Base-by-base conservation (phyloP, 2,113 vertebrate genomes). In the Acrocephalus kingi region DNA sequence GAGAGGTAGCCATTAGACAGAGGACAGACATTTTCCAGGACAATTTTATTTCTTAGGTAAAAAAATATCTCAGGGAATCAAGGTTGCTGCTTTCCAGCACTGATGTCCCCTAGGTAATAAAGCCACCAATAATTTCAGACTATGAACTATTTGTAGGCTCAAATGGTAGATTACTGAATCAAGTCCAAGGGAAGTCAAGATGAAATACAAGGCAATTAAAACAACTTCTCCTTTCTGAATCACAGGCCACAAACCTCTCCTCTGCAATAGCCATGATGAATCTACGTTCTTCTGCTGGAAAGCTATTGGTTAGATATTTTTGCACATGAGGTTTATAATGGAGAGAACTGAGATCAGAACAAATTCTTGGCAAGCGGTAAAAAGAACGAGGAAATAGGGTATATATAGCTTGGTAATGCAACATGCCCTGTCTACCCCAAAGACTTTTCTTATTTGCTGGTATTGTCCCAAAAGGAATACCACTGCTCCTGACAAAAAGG, bases 341-440 rank as follows among this genome's bases (percentile, higher is more conserved):
- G 20, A 82, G 15, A 69, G 12, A 80, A 73, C 10, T 23, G 41
- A 89, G 35, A 88, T 35, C 13, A 63, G 14, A 64, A 31, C 6
- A 72, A 75, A 76, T 64, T 88, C 30, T 33, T 64, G 35, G 27
- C 13, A 83, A 16, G 6, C 4, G 6, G 3, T n/a, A 87, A 63
- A 12, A 27, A 13, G 21, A 82, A 69, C 7, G 3, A 86, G 7
- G 9, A 16, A 55, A 39, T 30, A 52, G 25, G 37, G 61, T 43
- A 75, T 0, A 77, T 28, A 82, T 0, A 77, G 12, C 27, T 48
- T 87, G 33, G 37, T 73, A 83, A 71, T 6, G 18, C 16, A 87
- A 35, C 20, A 54, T 10, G 14, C 2, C 6, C 3, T 0, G 0
- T 15, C 5, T 28, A 67, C 11, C 13, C 9, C 10, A 20, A 86